phyloP scores from a whole-genome alignment of 2,113 vertebrate genomes.

The Clupea harengus region DNA sequence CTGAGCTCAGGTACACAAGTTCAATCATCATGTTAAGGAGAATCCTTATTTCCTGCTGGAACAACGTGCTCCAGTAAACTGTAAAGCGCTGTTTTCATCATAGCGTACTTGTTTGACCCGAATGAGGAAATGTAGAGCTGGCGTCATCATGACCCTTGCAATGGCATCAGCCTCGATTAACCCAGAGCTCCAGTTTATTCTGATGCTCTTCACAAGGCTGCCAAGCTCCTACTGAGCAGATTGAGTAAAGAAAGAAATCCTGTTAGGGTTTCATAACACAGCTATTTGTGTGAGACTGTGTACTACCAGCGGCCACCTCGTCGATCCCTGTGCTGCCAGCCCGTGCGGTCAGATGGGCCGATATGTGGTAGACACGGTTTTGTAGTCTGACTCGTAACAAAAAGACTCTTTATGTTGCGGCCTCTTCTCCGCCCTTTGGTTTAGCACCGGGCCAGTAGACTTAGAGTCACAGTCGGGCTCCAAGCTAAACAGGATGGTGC shows the following conservation, averaged over 20 bases:
- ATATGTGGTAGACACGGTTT: neutral
- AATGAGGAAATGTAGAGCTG: neutral
- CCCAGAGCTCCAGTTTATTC: neutral
- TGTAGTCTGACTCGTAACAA: neutral
- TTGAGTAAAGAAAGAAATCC: neutral
- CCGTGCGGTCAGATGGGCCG: neutral
- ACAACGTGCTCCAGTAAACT: neutral
- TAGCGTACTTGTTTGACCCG: neutral
- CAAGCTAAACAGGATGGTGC: constrained; percentile 59
- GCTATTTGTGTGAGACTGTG: constrained; percentile 2
- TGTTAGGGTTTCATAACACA: neutral
- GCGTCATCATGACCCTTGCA: neutral
- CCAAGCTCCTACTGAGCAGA: neutral
- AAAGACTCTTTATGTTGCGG: neutral
- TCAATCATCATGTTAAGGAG: neutral
- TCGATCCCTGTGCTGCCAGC: neutral
- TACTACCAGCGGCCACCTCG: neutral
- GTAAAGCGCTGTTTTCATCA: neutral
- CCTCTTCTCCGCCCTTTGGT: constrained; percentile 40
- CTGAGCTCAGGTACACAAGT: neutral
- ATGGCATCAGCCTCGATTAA: neutral
- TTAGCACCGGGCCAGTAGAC: constrained; percentile 53
- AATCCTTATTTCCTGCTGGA: neutral
- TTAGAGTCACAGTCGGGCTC: constrained; percentile 53
- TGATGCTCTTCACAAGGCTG: neutral